Base-by-base conservation (phyloP, 2,888 invertebrate species). In the Syrista parreyssii region DNA sequence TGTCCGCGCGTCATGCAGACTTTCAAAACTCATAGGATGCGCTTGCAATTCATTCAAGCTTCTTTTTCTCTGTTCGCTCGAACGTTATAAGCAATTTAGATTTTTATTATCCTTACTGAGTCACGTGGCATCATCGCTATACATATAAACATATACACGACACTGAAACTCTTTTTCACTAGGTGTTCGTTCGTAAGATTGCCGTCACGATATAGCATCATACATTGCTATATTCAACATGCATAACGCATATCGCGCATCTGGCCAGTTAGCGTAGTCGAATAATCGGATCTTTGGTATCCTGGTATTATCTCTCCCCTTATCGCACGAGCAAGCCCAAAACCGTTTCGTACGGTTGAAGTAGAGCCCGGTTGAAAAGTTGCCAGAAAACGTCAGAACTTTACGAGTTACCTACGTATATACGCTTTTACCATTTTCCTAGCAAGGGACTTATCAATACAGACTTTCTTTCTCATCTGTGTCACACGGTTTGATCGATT, bases 261-360 rank as follows among this genome's bases (percentile, higher is more conserved):
- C 82, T 81, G 83, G 82, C 81, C 81, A 83, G 81, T 86, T 83
- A 81, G 84, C 86, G 83, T 82, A 85, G 81, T 82, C 83, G 82
- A 84, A 84, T 86, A 84, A 86, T 83, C 86, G 78, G 73, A 76
- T 83, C 80, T 83, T 33, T 33, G 31, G 30, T 32, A 76, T 76
- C 68, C 68, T 74, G 69, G 69, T 68, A 36, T 33, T 35, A 36
- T 33, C 31, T 23, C n/a, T 23, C 33, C 75, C 23, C 15, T 35
- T 15, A 32, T 74, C 35, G 6, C 35, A 0, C n/a, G 6, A 11
- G 35, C 23, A 30, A 15, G 23, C 12, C 35, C 74, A 3, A 55
- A 55, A 23, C 23, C 23, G 55, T 23, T 55, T 55, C 9, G 23
- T 23, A 55, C 23, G 55, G 23, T n/a, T n/a, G n/a, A n/a, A n/a